Percentiles rank a stretch among this genome's conserved stretches.
Evolutionary conservation across 2,113 vertebrate genomes (phyloP).

Genomic region (Menura novaehollandiae): DNA sequence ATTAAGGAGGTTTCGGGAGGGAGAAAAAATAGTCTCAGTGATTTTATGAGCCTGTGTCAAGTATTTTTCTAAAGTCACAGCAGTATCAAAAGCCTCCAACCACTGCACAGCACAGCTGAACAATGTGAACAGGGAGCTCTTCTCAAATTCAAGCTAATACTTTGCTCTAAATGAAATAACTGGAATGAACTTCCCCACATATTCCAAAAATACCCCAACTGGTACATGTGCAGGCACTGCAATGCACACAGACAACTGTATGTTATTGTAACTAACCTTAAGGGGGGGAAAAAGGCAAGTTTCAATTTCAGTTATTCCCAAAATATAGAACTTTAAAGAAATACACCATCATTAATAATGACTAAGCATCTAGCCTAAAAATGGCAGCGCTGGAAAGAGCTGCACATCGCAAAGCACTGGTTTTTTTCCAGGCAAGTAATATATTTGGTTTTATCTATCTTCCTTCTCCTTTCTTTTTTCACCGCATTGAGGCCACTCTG

Average conservation of each 20-base stretch:
- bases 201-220: not conserved
- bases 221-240: not conserved
- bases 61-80: not conserved
- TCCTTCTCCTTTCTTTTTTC: not conserved
- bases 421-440: not conserved
- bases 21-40: not conserved
- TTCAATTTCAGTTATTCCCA: not conserved
- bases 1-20: not conserved
- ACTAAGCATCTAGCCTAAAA: not conserved
- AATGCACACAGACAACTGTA: not conserved
- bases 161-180: not conserved
- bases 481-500: not conserved
- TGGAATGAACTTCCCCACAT: not conserved
- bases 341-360: not conserved
- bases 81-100: not conserved
- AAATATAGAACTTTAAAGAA: not conserved
- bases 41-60: not conserved
- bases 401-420: not conserved
- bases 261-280: not conserved
- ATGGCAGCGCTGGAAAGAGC: not conserved
- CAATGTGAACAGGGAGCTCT: not conserved
- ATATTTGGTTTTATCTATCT: not conserved
- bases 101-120: not conserved
- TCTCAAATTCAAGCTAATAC: not conserved
- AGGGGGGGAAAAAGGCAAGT: not conserved